Base-by-base conservation (phyloP, 1,140 invertebrate genomes). In the Zaprionus kolodkinae region DNA sequence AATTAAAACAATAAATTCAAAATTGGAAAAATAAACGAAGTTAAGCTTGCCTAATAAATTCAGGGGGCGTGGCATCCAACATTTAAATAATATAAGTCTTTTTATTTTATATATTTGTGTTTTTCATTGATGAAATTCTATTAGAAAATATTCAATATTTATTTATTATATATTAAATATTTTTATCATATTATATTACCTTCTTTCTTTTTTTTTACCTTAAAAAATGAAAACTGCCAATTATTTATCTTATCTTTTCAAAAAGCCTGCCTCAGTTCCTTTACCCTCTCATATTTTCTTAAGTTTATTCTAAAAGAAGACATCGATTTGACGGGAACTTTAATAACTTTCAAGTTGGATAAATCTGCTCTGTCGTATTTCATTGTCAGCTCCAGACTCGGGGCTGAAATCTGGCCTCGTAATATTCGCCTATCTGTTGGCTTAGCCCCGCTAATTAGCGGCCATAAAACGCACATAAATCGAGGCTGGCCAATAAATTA, bases 381-480 rank as follows among this genome's bases (percentile, higher is more conserved):
- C 38, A 67, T 13, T 78, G 82, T 73, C 82, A 86, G 10, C 50
- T 10, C 10, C 82, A 78, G 67, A 54, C 3, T 6, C 15, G 17
- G 6, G 45, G 0, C 9, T 40, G 9, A 50, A 43, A 40, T 55
- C 10, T 50, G 35, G 25, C 13, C 52, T 17, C 7, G 17, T 56
- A 70, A 21, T 54, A 6, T 66, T 48, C 27, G 45, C 12, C 6
- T 55, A 38, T 43, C 67, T 71, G 45, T 59, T 59, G 11, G 25
- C 40, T 48, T 66, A 59, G 77, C 60, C 73, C 67, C 55, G 84
- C 84, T 88, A 88, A 88, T 88, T 88, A 88, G 85, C 85, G 68
- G 63, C 85, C 85, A 88, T 88, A 88, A 88, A 88, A 81, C 74
- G 78, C 85, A 89, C 81, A 88, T 88, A 89, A 88, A 89, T 85